Conservation (phyloP, 1,140 invertebrate genomes). For the Eumeta japonica region DNA sequence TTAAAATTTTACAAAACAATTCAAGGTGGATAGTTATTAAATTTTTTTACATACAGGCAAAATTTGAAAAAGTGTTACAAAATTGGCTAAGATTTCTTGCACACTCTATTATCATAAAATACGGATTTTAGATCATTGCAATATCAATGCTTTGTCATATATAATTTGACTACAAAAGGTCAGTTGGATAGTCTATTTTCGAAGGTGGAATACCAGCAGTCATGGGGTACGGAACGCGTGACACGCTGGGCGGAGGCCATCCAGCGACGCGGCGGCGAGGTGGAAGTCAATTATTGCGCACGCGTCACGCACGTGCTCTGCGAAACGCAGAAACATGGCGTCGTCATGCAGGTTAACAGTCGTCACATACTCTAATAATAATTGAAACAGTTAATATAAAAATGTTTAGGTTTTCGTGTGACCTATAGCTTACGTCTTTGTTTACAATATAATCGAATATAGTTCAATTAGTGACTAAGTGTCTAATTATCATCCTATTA, state of each 20-base stretch:
- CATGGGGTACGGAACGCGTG: slow-evolving; percentile 62
- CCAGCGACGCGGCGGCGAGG: slow-evolving; percentile 83
- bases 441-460: not conserved
- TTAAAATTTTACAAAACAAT: too few relatives aligned
- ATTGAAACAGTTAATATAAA: too few relatives aligned
- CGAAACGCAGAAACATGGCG: slow-evolving; percentile 83
- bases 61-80: too few relatives aligned
- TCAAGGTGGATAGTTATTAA: too few relatives aligned
- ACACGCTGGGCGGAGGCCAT: slow-evolving; percentile 80
- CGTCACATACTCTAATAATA: slow-evolving; percentile 27
- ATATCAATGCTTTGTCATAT: too few relatives aligned
- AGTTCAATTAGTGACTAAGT: too few relatives aligned
- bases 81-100: too few relatives aligned
- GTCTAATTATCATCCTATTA: not conserved
- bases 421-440: not conserved
- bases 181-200: too few relatives aligned
- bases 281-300: slow-evolving; percentile 79
- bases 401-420: slow-evolving; percentile 4
- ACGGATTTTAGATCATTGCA: too few relatives aligned
- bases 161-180: too few relatives aligned
- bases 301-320: slow-evolving; percentile 90
- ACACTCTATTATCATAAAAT: too few relatives aligned
- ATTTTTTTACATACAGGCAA: too few relatives aligned
- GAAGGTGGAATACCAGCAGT: slow-evolving; percentile 51
- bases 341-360: slow-evolving; percentile 77